Evolutionary conservation across 2,888 invertebrate genomes (phyloP).

Genomic region (Hanleya hanleyi): DNA sequence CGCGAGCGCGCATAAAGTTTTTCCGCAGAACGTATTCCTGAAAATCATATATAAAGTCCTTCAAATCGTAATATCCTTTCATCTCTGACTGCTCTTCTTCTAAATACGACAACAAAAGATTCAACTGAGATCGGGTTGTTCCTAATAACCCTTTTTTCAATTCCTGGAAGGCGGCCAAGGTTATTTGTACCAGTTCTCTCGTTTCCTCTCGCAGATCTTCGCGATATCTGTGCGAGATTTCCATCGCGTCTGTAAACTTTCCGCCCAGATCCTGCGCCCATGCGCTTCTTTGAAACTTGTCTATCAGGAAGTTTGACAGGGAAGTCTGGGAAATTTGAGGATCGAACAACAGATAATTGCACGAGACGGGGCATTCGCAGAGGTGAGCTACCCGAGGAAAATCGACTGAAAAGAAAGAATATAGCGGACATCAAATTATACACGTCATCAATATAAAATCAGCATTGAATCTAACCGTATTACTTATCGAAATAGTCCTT

Average conservation of each 20-base stretch:
- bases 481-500: too few species aligned
- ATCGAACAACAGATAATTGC: constrained; percentile 52
- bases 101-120: too few species aligned
- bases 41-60: constrained; percentile 43
- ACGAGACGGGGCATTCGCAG: constrained; percentile 59
- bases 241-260: background rate
- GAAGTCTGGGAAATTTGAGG: constrained; percentile 58
- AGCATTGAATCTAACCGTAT: too few species aligned
- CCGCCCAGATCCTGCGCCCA: background rate
- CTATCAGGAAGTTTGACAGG: background rate
- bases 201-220: background rate
- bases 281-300: background rate
- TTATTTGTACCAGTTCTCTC: background rate
- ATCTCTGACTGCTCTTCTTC: too few species aligned
- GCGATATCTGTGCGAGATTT: background rate
- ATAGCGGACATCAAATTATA: too few species aligned
- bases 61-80: constrained; percentile 25
- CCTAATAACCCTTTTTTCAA: background rate
- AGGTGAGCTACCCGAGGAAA: background rate
- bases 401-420: background rate
- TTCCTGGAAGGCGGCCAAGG: background rate
- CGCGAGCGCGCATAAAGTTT: constrained; percentile 54
- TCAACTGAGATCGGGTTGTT: background rate
- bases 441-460: too few species aligned
- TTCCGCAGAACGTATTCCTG: constrained; percentile 52